These are phyloP conservation scores for Leiothrix lutea DNA, from an alignment of 2,113 vertebrate species.

Conservation along the genomic window DNA sequence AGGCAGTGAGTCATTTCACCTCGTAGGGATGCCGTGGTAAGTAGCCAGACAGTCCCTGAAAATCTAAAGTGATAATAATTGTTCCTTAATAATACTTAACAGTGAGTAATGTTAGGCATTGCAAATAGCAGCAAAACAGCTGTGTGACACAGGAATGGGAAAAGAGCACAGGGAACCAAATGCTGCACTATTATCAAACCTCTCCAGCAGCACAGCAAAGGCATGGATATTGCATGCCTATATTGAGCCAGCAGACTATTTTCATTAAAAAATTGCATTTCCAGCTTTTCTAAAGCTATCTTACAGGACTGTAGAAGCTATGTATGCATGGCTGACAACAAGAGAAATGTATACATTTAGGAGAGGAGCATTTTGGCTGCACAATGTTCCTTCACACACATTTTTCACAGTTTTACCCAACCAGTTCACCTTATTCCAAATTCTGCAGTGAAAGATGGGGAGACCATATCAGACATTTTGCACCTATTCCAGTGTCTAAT, in stretches of 20 bases:
- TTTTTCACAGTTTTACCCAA: neutral
- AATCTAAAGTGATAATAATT: neutral
- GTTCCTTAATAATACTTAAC: neutral
- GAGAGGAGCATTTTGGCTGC: neutral
- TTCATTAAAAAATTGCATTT: conserved; percentile 2
- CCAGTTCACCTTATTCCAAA: neutral
- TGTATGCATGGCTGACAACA: neutral
- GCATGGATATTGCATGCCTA: neutral
- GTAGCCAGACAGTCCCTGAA: neutral
- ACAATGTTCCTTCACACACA: neutral
- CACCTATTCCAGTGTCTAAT: neutral
- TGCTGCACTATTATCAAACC: neutral
- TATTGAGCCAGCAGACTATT: neutral
- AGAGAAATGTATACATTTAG: neutral
- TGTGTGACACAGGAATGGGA: neutral
- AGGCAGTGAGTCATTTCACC: neutral
- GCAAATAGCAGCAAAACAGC: neutral
- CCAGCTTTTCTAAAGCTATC: neutral
- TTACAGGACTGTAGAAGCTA: neutral
- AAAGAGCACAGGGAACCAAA: neutral
- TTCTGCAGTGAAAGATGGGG: neutral
- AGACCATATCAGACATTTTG: neutral
- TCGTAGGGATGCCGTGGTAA: neutral
- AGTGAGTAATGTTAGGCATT: neutral
- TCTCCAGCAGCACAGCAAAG: neutral